Evolutionary conservation across 1,140 invertebrate genomes (phyloP), one percentile per base, ranked within the genome.

Genomic region (Penaeus vannamei): DNA sequence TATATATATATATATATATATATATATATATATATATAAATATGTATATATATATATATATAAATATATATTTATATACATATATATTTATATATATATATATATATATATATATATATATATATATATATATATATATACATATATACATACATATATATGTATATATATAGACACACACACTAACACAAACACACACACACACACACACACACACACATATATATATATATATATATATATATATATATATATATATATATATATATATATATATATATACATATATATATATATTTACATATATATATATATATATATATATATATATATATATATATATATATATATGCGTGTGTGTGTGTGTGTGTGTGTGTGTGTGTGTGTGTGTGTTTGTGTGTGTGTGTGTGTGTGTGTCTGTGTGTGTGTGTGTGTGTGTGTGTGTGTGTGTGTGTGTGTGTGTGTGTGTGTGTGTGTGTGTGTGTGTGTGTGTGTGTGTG

Each of bases 191-290:
- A 14, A 72, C 14, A 72, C 36, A 72, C 23, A 72, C 23, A 72
- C 23, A 72, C 23, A 72, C 23, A 23, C 23, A 72, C 23, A 72
- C 23, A 72, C 23, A 72, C 23, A 72, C 23, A 72, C n/a, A 76
- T 76, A 76, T 76, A 76, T 76, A 76, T 76, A 76, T 76, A 76
- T 76, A 76, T 76, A 76, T 76, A 76, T 76, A 76, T 76, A 76
- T 76, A 76, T 81, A 81, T 81, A 81, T 46, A 81, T 81, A 81
- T 81, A 53, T 81, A 53, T 46, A 23, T 81, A 46, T 81, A 46
- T 53, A 46, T 81, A 81, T 81, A 81, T 42, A 14, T 81, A 53
- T 81, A 22, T 81, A 53, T 81, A 53, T 81, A 53, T 23, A 53
- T 81, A 53, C 7, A 53, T 46, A 53, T 81, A 53, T 81, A 53